These are phyloP conservation scores for Vesta saturnalis DNA, from an alignment of 2,888 invertebrate species.

Conservation along the genomic window DNA sequence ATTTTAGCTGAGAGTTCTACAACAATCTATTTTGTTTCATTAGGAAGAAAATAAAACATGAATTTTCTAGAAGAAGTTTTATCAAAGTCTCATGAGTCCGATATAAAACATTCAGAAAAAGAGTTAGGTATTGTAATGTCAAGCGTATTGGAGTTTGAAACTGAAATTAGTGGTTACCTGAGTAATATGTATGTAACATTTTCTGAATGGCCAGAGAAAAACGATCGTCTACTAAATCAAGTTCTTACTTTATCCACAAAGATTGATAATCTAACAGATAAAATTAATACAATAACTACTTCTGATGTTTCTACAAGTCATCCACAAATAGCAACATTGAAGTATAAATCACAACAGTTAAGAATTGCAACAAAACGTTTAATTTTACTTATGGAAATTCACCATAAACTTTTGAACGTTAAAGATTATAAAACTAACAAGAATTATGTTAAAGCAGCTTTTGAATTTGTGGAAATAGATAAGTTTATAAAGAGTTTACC, in stretches of 20 bases:
- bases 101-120: not conserved
- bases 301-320: not conserved
- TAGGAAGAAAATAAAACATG: no score
- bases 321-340: not conserved
- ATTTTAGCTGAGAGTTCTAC: no score
- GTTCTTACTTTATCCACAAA: not conserved
- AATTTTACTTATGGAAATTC: not conserved
- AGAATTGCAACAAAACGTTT: not conserved
- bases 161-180: not conserved
- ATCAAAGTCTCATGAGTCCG: not conserved
- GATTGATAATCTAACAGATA: not conserved
- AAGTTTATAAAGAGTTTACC: slow-evolving; percentile 46
- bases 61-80: slow-evolving; percentile 17
- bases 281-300: not conserved
- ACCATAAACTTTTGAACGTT: not conserved
- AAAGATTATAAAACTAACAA: not conserved
- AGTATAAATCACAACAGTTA: not conserved
- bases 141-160: not conserved
- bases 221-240: not conserved
- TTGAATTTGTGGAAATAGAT: not conserved
- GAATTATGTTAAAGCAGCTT: not conserved
- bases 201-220: not conserved
- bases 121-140: not conserved
- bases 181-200: not conserved
- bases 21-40: no score